Evolutionary conservation across 2,113 vertebrate genomes (phyloP).

Genomic region (Tor tambroides): DNA sequence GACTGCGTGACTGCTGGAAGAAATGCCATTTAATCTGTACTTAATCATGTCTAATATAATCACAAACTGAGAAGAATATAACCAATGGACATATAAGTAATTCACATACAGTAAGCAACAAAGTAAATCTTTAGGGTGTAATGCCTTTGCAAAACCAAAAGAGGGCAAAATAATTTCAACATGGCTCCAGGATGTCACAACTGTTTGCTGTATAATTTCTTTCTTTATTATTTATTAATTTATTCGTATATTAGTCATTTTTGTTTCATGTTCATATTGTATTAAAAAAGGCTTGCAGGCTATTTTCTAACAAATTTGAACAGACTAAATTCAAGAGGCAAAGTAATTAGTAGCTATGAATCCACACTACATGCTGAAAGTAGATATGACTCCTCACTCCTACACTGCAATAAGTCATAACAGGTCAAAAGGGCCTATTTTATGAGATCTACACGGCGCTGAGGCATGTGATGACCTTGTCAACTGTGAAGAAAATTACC

Average conservation of each 20-base stretch:
- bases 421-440: neutral
- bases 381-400: neutral
- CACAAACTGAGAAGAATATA: neutral
- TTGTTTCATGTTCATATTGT: neutral
- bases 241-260: neutral
- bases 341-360: slow-evolving; percentile 21
- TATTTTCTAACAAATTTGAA: neutral
- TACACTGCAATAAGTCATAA: neutral
- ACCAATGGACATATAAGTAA: neutral
- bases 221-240: neutral
- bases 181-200: neutral
- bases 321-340: neutral
- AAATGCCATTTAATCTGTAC: neutral
- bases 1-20: neutral
- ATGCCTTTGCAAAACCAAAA: neutral
- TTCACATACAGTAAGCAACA: neutral
- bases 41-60: neutral
- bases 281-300: neutral
- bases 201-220: neutral
- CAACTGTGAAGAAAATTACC: slow-evolving; percentile 37
- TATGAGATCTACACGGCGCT: neutral
- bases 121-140: neutral
- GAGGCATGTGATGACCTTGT: slow-evolving; percentile 36
- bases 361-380: neutral
- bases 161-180: neutral